These are phyloP conservation scores for Onychostoma macrolepis DNA, from an alignment of 2,113 vertebrate species.

Conservation along the genomic window DNA sequence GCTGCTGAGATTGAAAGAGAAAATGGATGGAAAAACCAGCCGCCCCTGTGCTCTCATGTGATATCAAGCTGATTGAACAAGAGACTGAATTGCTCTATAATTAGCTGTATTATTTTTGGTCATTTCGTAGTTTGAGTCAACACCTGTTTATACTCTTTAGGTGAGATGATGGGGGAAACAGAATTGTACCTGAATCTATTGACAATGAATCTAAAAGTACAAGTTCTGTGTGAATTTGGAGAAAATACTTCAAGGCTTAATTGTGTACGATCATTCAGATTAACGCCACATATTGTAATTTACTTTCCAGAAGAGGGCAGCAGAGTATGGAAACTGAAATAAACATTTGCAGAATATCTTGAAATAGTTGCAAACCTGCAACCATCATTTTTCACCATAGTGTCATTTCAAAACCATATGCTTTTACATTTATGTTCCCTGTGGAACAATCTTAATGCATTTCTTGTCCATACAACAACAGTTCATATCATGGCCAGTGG, in stretches of 20 bases:
- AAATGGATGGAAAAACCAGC: not conserved
- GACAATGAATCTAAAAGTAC: not conserved
- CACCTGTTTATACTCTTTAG: not conserved
- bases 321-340: slow-evolving; percentile 1
- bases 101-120: not conserved
- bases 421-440: not conserved
- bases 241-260: not conserved
- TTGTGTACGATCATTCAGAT: not conserved
- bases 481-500: no score
- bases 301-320: slow-evolving; percentile 9
- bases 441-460: not conserved
- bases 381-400: not conserved
- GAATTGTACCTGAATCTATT: not conserved
- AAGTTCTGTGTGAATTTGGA: not conserved
- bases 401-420: not conserved
- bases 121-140: not conserved
- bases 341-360: not conserved
- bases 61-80: not conserved
- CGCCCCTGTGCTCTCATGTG: not conserved
- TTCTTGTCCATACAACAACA: not conserved
- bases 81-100: not conserved
- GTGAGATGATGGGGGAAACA: no score
- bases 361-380: no score
- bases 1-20: slow-evolving; percentile 7
- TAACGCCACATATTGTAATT: not conserved